Base-by-base conservation (phyloP, 1,140 invertebrate genomes). In the Gryllus bimaculatus region DNA sequence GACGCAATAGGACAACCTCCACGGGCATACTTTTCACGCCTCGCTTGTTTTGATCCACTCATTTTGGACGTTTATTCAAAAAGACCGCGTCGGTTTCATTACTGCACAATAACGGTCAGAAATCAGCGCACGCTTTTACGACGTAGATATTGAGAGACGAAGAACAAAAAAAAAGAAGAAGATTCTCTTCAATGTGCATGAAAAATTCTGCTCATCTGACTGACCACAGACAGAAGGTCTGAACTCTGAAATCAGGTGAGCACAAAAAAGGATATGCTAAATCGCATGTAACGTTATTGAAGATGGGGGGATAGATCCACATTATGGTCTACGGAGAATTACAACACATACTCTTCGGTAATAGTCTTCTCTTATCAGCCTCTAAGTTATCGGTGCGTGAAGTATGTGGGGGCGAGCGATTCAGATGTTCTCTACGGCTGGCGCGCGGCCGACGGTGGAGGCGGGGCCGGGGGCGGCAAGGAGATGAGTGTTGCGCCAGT, bases 191-290 rank as follows among this genome's bases (percentile, higher is more conserved):
- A 66, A 66, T 7, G 54, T 66, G 2, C 18, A 7, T 66, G 54
- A 10, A 66, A 66, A 66, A 66, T 66, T 66, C 7, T 10, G 54
- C 18, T 13, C 54, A 66, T 13, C 54, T 13, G 54, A 66, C 54
- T 66, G 54, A 66, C 10, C 18, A 66, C 54, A 39, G 54, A 66
- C 54, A 66, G 54, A 39, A 39, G 26, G 26, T 39, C 26, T 39
- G 26, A 39, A 10, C 54, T 66, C 54, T 18, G 54, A 66, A 66
- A 66, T 10, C 10, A 13, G 54, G 54, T 13, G 54, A 13, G 54
- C 54, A 66, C 54, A 66, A 66, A 66, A 66, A 66, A 66, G 54
- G 54, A 66, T 66, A 66, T 66, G 54, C 54, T 66, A 66, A 66
- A 66, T 66, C 54, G 54, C 54, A 66, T 66, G 54, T 66, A 66